Conservation (phyloP, 1,140 invertebrate species). For the Atta colombica region DNA sequence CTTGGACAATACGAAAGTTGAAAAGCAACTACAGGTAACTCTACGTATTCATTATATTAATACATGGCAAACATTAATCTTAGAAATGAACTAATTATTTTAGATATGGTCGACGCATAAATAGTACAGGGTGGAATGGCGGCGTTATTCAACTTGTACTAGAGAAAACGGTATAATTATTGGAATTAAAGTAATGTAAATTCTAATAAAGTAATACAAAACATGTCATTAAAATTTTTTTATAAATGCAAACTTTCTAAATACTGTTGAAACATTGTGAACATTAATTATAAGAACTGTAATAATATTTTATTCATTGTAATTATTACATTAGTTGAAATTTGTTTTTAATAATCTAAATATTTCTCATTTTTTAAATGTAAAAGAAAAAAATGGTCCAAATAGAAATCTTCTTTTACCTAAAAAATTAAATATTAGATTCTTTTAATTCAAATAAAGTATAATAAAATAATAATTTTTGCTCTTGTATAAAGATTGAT, state of each 20-base stretch:
- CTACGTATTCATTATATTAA: not conserved
- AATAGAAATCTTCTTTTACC: not conserved
- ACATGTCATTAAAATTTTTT: no score
- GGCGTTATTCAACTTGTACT: conserved; percentile 74
- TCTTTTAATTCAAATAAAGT: not conserved
- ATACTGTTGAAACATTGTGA: no score
- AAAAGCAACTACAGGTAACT: conserved; percentile 68
- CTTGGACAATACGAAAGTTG: conserved; percentile 76
- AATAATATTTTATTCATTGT: not conserved
- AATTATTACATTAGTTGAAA: not conserved
- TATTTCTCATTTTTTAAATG: not conserved
- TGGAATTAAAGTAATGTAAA: not conserved
- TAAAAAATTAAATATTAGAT: conserved; percentile 3
- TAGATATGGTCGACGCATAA: conserved; percentile 77
- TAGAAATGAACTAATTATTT: not conserved
- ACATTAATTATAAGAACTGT: not conserved
- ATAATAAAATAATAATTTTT: conserved; percentile 20
- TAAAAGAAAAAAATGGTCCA: not conserved
- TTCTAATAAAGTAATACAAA: not conserved
- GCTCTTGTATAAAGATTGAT: conserved; percentile 71
- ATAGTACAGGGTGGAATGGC: conserved; percentile 75
- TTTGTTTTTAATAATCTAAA: conserved; percentile 8
- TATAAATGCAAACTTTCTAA: no score
- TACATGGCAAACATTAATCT: not conserved
- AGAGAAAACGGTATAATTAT: conserved; percentile 51